Percentiles rank a stretch among this genome's conserved stretches.
phyloP scores from a whole-genome alignment of 2,797 vertebrate species.

The Percopsis omiscomaycus region DNA sequence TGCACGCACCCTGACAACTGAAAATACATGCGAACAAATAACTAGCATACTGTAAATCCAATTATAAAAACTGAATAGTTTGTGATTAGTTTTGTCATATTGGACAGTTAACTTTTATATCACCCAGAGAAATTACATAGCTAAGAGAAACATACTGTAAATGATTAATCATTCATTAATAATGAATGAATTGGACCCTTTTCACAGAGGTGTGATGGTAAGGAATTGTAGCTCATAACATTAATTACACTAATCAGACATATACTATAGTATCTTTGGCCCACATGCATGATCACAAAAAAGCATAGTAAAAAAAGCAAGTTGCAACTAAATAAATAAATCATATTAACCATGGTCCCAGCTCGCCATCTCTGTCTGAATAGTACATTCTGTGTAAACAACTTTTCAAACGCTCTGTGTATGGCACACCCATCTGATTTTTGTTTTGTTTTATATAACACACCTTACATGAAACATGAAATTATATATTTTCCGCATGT shows the following conservation, averaged over 20 bases:
- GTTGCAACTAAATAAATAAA: slow-evolving; percentile 26
- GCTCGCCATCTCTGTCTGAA: slow-evolving; percentile 27
- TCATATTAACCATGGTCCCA: slow-evolving; percentile 13
- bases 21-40: too few relatives aligned
- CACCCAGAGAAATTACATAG: too few relatives aligned
- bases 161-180: too few relatives aligned
- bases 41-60: too few relatives aligned
- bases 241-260: not conserved
- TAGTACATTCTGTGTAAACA: slow-evolving; percentile 24
- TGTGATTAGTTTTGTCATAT: too few relatives aligned
- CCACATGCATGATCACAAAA: not conserved
- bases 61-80: too few relatives aligned
- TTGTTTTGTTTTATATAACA: slow-evolving; percentile 14
- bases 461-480: not conserved
- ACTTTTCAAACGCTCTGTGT: slow-evolving; percentile 1
- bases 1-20: too few relatives aligned
- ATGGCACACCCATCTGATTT: slow-evolving; percentile 2
- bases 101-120: too few relatives aligned
- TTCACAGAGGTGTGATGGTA: too few relatives aligned
- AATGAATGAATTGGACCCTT: too few relatives aligned
- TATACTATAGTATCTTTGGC: not conserved
- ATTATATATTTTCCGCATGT: not conserved
- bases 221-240: too few relatives aligned
- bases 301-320: not conserved
- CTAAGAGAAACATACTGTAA: too few relatives aligned